phyloP scores from a whole-genome alignment of 2,888 invertebrate genomes.

The Chrysolina haemoptera region DNA sequence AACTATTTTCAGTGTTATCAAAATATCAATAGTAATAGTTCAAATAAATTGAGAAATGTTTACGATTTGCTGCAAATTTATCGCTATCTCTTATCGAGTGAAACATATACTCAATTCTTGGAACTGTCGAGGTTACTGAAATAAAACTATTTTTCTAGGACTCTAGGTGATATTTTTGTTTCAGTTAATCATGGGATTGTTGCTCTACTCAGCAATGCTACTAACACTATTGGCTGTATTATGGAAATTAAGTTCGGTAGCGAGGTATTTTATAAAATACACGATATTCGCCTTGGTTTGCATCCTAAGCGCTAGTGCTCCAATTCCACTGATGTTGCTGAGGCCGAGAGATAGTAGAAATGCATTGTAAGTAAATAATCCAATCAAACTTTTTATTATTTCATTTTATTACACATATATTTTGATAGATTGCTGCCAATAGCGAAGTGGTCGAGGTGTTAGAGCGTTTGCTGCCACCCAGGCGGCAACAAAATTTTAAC shows the following conservation, averaged over 20 bases:
- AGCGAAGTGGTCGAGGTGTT: too few relatives aligned
- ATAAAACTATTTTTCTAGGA: neutral
- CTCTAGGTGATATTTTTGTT: neutral
- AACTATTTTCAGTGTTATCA: too few relatives aligned
- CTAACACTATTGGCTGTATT: conserved; percentile 58
- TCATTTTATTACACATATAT: neutral
- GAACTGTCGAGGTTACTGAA: neutral
- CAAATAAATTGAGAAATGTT: too few relatives aligned
- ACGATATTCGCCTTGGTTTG: conserved; percentile 76
- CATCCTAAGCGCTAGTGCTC: conserved; percentile 74
- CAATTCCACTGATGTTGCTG: conserved; percentile 83
- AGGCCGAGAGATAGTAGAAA: conserved; percentile 83
- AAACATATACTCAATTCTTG: neutral
- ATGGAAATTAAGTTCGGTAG: conserved; percentile 74
- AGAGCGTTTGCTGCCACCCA: too few relatives aligned
- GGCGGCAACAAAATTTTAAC: too few relatives aligned
- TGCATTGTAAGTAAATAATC: conserved; percentile 80
- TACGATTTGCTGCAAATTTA: too few relatives aligned
- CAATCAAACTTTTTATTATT: neutral
- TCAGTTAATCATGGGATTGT: conserved; percentile 50
- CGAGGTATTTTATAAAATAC: conserved; percentile 82
- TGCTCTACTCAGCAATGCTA: conserved; percentile 49
- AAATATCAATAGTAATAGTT: too few relatives aligned
- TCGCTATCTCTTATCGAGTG: too few relatives aligned
- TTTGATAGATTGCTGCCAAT: too few relatives aligned